Evolutionary conservation across 92 coral and sea anemone species (phyloP).

Genomic region (Virgularia gustaviana): DNA sequence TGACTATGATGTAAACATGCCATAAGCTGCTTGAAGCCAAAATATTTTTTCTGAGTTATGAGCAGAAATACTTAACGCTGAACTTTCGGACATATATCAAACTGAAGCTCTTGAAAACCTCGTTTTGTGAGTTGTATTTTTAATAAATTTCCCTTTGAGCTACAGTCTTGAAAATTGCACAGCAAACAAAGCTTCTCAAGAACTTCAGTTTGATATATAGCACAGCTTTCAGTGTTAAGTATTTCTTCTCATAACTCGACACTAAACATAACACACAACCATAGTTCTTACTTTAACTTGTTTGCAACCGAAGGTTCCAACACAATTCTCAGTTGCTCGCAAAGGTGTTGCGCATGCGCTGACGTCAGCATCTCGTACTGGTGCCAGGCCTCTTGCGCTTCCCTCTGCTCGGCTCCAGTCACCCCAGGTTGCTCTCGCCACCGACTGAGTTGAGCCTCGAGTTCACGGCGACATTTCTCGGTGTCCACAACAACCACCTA

Average conservation of each 20-base stretch:
- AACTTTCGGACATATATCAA: no score
- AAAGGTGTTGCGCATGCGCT: slow-evolving; percentile 81
- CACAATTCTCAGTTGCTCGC: slow-evolving; percentile 95
- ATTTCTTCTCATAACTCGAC: no score
- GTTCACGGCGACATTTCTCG: slow-evolving; percentile 73
- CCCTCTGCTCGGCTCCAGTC: slow-evolving; percentile 58
- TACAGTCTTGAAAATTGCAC: no score
- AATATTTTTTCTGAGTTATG: no score
- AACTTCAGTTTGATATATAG: no score
- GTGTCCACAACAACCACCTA: slow-evolving; percentile 56
- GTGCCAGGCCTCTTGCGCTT: slow-evolving; percentile 89
- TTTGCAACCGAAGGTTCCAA: slow-evolving; percentile 93
- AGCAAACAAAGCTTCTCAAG: no score
- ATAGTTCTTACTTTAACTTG: slow-evolving; percentile 72
- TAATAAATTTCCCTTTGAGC: no score
- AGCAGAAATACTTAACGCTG: no score
- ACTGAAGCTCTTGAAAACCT: no score
- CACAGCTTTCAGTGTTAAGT: no score
- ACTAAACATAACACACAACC: background rate
- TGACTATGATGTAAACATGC: no score
- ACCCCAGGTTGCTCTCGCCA: slow-evolving; percentile 72
- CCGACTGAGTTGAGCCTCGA: slow-evolving; percentile 75
- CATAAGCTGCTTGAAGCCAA: no score
- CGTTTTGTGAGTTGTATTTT: background rate
- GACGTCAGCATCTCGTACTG: slow-evolving; percentile 86